Evolutionary conservation across 2,888 invertebrate species (phyloP), one percentile per base, ranked within the genome.

Genomic region (Meiosimyza platycephala): DNA sequence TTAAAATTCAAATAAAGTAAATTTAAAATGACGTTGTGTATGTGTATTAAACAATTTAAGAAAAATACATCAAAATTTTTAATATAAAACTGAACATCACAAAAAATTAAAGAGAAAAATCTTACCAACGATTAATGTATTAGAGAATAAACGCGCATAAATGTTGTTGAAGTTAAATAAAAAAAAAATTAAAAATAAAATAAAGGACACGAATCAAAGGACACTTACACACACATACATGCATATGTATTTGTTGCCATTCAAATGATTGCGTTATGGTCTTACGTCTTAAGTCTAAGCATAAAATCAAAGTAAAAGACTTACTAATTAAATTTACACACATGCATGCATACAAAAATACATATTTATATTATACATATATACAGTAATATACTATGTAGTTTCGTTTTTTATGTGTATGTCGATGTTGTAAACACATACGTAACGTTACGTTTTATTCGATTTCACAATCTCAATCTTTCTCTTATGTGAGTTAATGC

Each of bases 281-380:
- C 7, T 63, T 63, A 48, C 63, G 63, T 63, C 33, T 4, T 47
- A 47, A 33, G 47, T 2, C 63, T 47, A 63, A 63, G 63, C 40
- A 63, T 63, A n/a, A 62, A 63, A 63, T 63, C 63, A 63, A 63
- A 63, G 63, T 16, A 62, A 40, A 63, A 63, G 63, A 63, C 63
- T 63, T 63, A 63, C 9, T 63, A 63, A 40, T 48, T 63, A 63
- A 47, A 47, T 63, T 63, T 63, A n/a, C 63, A 40, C 47, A 40
- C 18, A 57, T 28, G 18, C 15, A 52, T 15, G 28, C 15, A 57
- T 11, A 15, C 28, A 47, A 16, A 47, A 12, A 47, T 40, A 47
- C 18, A 47, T 40, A 40, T 5, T 47, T 40, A 48, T 47, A 18
- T 62, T 28, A 40, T 63, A 12, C n/a, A 60, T 28, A 28, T 28